Base-by-base conservation (phyloP, 2,797 vertebrate genomes). In the Vespertilio murinus region DNA sequence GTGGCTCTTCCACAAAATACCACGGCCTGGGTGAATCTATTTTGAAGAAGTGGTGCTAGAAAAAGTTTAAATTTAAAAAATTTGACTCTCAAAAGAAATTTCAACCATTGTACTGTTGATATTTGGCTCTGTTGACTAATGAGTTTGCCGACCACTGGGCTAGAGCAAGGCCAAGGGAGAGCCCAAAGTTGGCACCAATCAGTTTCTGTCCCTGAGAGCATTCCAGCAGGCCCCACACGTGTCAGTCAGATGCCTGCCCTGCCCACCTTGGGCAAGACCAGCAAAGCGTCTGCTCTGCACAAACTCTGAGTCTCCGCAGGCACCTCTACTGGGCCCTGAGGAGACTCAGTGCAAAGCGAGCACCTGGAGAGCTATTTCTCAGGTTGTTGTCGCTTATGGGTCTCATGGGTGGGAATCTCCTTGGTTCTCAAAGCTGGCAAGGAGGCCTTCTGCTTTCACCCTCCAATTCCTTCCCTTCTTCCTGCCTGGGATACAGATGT, bases 331-430 rank as follows among this genome's bases (percentile, higher is more conserved):
- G 56, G 14, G 45, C 33, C 54, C 69, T 18, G 33, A 22, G 14
- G 14, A 0, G 4, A 7, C 0, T 2, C 7, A 73, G 9, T 25
- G 33, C 5, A 1, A 22, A 5, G 14, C 8, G 3, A 40, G 22
- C 3, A 4, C 40, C n/a, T 33, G 7, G 6, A 65, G 18, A n/a
- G 25, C 13, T 14, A 28, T 64, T 65, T 33, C 69, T 74, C 28
- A 6, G n/a, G 5, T 74, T 22, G 11, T 40, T n/a, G 28, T 22
- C 25, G 33, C 56, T 5, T 18, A 13, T 30, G 30, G 75, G 49
- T 14, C 14, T 87, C 40, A 0, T 20, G 40, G 22, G 3, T 28
- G 20, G 30, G 61, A 65, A 30, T 16, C 61, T 14, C 4, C 0
- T 3, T 54, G 47, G 28, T 69, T 69, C 78, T 35, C 35, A 90